phyloP scores from a whole-genome alignment of 2,113 vertebrate species.

The Forbesichthys papilliferus region DNA sequence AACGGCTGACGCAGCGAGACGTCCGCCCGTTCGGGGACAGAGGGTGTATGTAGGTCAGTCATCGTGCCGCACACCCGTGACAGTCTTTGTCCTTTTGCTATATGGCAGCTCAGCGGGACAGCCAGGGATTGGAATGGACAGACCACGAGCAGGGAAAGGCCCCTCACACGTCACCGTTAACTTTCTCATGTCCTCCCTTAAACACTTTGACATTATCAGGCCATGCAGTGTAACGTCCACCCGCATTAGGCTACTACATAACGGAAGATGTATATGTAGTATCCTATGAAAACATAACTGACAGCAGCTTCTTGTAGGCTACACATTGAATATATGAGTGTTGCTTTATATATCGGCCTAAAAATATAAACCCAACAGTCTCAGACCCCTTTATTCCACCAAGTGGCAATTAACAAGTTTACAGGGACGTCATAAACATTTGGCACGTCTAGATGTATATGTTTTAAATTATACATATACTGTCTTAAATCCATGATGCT shows the following conservation, averaged over 20 bases:
- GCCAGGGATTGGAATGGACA: constrained; percentile 72
- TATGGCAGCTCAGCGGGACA: constrained; percentile 40
- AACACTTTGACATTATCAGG: constrained; percentile 86
- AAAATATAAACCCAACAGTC: too few species aligned
- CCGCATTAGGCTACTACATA: constrained; percentile 85
- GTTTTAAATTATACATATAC: too few species aligned
- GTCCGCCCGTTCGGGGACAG: constrained; percentile 56
- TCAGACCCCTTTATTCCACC: not conserved
- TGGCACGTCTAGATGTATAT: too few species aligned
- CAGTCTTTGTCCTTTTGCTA: constrained; percentile 46
- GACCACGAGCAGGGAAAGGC: constrained; percentile 57
- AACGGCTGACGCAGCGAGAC: constrained; percentile 61
- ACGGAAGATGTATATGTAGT: constrained; percentile 36
- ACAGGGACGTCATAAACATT: not conserved
- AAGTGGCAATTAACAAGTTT: not conserved
- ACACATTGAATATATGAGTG: not conserved
- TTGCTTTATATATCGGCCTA: constrained; percentile 29
- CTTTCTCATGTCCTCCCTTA: constrained; percentile 57
- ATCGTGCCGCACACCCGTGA: constrained; percentile 52
- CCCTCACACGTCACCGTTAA: constrained; percentile 71
- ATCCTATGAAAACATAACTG: constrained; percentile 6
- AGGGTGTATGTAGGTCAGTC: constrained; percentile 77
- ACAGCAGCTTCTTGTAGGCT: constrained; percentile 21
- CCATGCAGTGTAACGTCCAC: constrained; percentile 84
- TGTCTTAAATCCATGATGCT: too few species aligned